Evolutionary conservation across 2,888 invertebrate genomes (phyloP).

Genomic region (Stenodema calcarata): DNA sequence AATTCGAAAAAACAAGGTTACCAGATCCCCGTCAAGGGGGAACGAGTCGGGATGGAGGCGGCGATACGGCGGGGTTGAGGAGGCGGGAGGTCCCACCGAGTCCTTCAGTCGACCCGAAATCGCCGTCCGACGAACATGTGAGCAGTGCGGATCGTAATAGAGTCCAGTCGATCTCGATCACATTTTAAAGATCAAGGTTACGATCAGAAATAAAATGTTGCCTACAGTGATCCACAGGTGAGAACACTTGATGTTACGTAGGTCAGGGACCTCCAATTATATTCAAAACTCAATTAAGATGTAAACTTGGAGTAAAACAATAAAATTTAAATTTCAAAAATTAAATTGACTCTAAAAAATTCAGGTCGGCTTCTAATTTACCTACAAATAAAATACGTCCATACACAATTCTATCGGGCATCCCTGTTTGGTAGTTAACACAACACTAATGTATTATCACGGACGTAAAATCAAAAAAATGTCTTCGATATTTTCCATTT

Average conservation of each 20-base stretch:
- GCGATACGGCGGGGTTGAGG: background rate
- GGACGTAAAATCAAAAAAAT: too few species aligned
- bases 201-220: background rate
- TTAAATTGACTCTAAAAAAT: too few species aligned
- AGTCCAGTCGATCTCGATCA: conserved; percentile 10
- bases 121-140: conserved; percentile 31
- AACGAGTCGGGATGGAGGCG: background rate
- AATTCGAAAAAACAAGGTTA: background rate
- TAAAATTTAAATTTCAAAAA: too few species aligned
- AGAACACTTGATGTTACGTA: background rate
- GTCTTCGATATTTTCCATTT: too few species aligned
- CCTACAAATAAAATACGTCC: too few species aligned
- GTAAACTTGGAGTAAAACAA: too few species aligned
- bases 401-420: too few species aligned
- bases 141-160: conserved; percentile 13
- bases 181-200: background rate
- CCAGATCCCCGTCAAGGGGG: background rate
- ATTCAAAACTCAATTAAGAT: background rate
- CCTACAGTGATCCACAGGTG: conserved; percentile 10
- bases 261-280: background rate
- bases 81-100: background rate
- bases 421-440: too few species aligned
- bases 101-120: conserved; percentile 15
- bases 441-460: too few species aligned
- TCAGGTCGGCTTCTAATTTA: too few species aligned